Base-by-base conservation (phyloP, 1,140 invertebrate genomes). In the Chironomus striatipennis region DNA sequence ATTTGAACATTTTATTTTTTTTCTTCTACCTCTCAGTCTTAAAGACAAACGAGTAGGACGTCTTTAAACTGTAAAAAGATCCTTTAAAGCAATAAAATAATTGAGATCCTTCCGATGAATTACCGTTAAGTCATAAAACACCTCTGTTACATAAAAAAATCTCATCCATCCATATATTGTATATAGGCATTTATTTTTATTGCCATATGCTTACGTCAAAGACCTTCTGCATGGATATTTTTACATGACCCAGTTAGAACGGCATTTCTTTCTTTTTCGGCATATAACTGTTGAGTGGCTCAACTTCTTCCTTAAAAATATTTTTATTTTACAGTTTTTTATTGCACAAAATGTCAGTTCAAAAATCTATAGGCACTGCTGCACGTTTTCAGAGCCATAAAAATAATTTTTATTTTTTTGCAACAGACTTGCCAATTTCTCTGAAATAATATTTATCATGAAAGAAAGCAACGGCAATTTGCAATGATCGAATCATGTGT, bases 221-320 rank as follows among this genome's bases (percentile, higher is more conserved):
- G 47, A 57, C 47, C 47, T 57, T 57, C 47, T 67, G 18, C 18
- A n/a, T 17, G n/a, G n/a, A n/a, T n/a, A n/a, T 18, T 18, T 20
- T 21, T 70, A 20, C 18, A 70, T 70, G 65, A 70, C 65, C 65
- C 65, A 70, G 17, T 20, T 70, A 18, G 65, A 70, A 70, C 65
- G 65, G 65, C 65, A 70, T 70, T 18, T 70, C 18, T 70, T 70
- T 70, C 2, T 67, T 70, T 70, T 70, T 12, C 7, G 65, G 65
- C 18, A 70, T 20, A 70, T 70, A 70, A 70, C 65, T 70, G 65
- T 70, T 20, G n/a, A 57, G 7, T 57, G 2, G n/a, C 12, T 15
- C 8, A 57, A 15, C 47, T 57, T 12, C 47, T 34, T 34, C 24
- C 24, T n/a, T 57, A 57, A 12, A 57, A 12, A 12, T 15, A 15